Conservation (phyloP, 2,888 invertebrate species). For the Cantharis lateralis region DNA sequence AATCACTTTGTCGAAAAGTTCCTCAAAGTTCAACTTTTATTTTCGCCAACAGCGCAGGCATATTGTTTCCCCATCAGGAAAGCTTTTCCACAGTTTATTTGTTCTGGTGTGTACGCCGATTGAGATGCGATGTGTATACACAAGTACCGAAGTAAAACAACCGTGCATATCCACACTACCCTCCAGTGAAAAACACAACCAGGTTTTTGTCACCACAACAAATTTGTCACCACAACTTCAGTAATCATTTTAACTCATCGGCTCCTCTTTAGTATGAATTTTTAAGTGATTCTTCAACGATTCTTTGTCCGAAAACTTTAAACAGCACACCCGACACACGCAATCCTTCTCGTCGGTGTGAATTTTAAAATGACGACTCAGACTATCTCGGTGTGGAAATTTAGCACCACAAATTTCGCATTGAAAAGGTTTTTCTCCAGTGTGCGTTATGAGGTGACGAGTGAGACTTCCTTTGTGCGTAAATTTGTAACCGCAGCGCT, state of each 20-base stretch:
- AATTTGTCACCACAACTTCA: not conserved
- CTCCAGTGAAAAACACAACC: not conserved
- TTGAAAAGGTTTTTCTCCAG: not conserved
- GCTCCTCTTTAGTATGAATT: not conserved
- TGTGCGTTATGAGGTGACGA: not conserved
- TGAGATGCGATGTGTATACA: no score
- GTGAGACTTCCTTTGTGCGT: not conserved
- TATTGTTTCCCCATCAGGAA: not conserved
- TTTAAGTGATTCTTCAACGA: not conserved
- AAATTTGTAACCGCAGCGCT: not conserved
- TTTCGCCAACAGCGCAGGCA: not conserved
- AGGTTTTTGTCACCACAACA: not conserved
- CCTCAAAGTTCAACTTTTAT: not conserved
- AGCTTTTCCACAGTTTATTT: not conserved
- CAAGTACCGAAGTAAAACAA: no score
- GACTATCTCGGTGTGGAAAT: not conserved
- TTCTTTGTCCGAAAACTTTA: not conserved
- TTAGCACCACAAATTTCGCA: not conserved
- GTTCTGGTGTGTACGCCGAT: not conserved
- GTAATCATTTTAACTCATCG: not conserved
- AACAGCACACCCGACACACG: not conserved
- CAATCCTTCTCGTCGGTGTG: not conserved
- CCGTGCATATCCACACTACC: no score
- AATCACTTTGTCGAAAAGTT: not conserved
- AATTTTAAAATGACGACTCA: not conserved